Evolutionary conservation across 2,888 invertebrate species (phyloP), one percentile per base, ranked within the genome.

Genomic region (Troides helena): DNA sequence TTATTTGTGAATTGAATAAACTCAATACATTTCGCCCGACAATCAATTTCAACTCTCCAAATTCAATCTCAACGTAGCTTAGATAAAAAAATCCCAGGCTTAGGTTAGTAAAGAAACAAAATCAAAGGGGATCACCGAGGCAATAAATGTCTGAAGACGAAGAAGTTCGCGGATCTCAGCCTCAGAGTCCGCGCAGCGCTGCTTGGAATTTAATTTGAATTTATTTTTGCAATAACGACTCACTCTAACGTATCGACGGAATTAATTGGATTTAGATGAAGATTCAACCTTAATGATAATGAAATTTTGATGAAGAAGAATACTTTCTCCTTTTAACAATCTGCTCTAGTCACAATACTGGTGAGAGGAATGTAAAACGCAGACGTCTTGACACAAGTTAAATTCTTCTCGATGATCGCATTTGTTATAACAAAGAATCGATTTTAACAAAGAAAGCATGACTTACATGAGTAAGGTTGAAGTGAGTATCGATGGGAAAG

Each of bases 61-160:
- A 69, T 69, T 69, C 65, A 65, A 69, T 69, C 58, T 69, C 62
- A 58, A 50, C 39, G 62, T 58, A 39, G 50, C 46, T 62, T 58
- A 62, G 23, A 50, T 57, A 65, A 66, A 62, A 65, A 68, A 62
- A 50, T 62, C 65, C 30, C 46, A 4, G 43, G 65, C 69, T 69
- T 69, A 64, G 58, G 58, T 65, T 65, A 69, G 62, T 23, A 62
- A 62, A 62, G 69, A 69, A 69, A 69, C 69, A 62, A 69, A 65
- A 69, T 69, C 69, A 69, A 66, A 69, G 57, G 17, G 69, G 69
- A 69, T 69, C 69, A 69, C 46, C 58, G 62, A 39, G 61, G 62
- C 65, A 66, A 69, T 69, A 69, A 69, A 66, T 61, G 65, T 69
- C 50, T 62, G 43, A 39, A 62, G 50, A 18, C 46, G 57, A 65